Percentiles rank a stretch among this genome's conserved stretches.
Evolutionary conservation across 2,113 vertebrate species (phyloP).

Genomic region (Podocnemis expansa): DNA sequence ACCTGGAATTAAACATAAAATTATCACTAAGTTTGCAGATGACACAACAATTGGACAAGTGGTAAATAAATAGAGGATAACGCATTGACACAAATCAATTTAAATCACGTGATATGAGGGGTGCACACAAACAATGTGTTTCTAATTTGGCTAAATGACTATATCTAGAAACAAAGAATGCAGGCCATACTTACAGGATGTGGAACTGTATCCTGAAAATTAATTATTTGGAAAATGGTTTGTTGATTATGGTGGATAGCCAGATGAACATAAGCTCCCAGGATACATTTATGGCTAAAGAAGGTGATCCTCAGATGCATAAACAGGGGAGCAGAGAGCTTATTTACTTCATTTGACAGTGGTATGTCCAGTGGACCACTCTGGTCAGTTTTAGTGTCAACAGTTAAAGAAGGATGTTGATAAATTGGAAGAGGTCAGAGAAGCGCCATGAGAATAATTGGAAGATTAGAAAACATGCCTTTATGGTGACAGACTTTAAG

Average conservation of each 20-base stretch:
- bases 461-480: too few relatives aligned
- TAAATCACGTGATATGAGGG: neutral
- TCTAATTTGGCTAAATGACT: neutral
- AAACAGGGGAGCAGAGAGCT: neutral
- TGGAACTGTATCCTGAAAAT: neutral
- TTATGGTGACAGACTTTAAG: too few relatives aligned
- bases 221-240: neutral
- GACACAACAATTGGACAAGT: neutral
- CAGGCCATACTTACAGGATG: neutral
- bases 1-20: neutral
- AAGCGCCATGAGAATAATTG: too few relatives aligned
- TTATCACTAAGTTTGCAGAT: neutral
- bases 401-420: too few relatives aligned
- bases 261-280: neutral
- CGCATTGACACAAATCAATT: neutral
- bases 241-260: neutral
- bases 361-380: neutral
- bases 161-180: neutral
- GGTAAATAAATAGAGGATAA: neutral
- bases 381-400: too few relatives aligned
- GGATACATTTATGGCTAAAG: too few relatives aligned
- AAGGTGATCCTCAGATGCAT: neutral
- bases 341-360: neutral
- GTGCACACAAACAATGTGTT: neutral
- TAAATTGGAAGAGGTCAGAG: too few relatives aligned